Evolutionary conservation across 2,113 vertebrate species (phyloP), one percentile per base, ranked within the genome.

Genomic region (Lethenteron reissneri): DNA sequence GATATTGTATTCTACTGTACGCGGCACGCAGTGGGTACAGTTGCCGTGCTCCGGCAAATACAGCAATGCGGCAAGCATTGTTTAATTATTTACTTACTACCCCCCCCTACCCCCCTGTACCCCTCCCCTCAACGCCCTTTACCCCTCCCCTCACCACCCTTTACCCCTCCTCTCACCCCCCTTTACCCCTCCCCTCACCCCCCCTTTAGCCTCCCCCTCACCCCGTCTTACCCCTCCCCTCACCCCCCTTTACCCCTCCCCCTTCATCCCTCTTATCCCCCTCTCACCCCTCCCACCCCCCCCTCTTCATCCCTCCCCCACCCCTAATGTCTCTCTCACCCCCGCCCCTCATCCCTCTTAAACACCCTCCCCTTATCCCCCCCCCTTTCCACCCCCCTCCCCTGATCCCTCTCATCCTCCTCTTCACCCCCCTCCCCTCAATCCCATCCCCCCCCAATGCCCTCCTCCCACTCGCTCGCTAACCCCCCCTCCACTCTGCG

Each of bases 81-180:
- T 41, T 41, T 41, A 41, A 41, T 41, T 41, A 70, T 56, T 12
- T 21, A 70, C 70, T 41, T 56, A 70, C 13, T 15, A 77, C 78
- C 78, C 76, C 71, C 75, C 79, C 76, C 78, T 59, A 72, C 57
- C 71, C 56, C 73, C 69, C 75, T 25, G 6, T 41, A 41, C 12
- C 74, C 59, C 74, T 71, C 10, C 41, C 72, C 56, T 12, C 73
- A 70, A 17, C 74, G 70, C 58, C 72, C 25, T 57, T 71, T 68
- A 57, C 72, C 72, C 12, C 41, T 70, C 56, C 69, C 9, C 17
- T 13, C 74, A 68, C 6, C 19, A 8, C 15, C 15, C 15, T 68
- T 15, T 19, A 9, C 15, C 15, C 15, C 69, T 72, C 69, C 73
- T 71, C 70, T 14, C 8, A 13, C 57, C 2, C 15, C 21, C 58